Evolutionary conservation across 2,797 vertebrate genomes (phyloP).

Genomic region (Leontopithecus rosalia): DNA sequence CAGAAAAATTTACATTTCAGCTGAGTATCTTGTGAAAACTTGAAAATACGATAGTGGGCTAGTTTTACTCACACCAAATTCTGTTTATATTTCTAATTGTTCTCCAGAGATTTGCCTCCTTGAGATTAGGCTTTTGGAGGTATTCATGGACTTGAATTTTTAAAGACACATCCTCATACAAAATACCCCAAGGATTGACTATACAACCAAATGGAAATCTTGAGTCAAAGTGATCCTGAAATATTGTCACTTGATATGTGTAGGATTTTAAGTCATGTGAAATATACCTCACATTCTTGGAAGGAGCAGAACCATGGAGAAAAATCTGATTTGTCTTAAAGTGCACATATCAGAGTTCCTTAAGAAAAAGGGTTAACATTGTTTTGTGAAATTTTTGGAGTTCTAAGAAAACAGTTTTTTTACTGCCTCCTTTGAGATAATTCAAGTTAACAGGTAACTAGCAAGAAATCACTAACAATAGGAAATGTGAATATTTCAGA

Average conservation of each 20-base stretch:
- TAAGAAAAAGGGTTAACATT: not conserved
- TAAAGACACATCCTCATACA: not conserved
- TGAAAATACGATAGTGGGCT: not conserved
- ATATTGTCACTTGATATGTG: not conserved
- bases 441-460: not conserved
- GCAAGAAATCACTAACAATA: not conserved
- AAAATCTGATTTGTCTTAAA: not conserved
- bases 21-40: not conserved
- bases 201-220: not conserved
- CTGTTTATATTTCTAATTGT: not conserved
- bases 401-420: slow-evolving; percentile 7
- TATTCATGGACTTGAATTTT: not conserved
- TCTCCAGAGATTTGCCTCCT: not conserved
- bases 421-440: not conserved
- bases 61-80: not conserved
- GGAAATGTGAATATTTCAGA: not conserved
- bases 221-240: not conserved
- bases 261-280: not conserved
- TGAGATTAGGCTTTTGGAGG: not conserved
- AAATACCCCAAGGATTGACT: not conserved
- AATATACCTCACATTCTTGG: not conserved
- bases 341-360: not conserved
- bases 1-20: not conserved
- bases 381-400: not conserved
- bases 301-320: not conserved